Base-by-base conservation (phyloP, 2,113 vertebrate species). In the Ochotona princeps region DNA sequence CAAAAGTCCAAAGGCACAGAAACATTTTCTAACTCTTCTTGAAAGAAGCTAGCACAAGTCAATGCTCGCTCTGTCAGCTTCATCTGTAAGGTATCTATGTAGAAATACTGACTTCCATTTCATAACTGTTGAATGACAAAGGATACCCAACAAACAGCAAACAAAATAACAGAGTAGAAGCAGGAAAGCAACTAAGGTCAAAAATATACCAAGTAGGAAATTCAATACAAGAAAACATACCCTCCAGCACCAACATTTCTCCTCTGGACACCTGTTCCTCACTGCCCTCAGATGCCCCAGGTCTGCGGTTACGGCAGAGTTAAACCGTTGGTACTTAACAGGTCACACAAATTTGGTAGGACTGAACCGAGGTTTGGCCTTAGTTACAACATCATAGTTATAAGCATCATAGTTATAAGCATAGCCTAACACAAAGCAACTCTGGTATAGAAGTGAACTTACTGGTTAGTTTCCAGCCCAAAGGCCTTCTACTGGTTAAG, bases 181-280 rank as follows among this genome's bases (percentile, higher is more conserved):
- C 72, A 93, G 80, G 86, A 93, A 97, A 95, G 91, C 95, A 92
- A 95, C 69, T 38, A 92, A 95, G 21, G 76, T 96, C 35, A 93
- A 94, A 95, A 97, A 96, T 93, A 96, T 5, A 93, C 84, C 87
- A 86, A 86, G 93, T 66, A 89, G 95, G 96, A 96, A 96, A 96
- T 91, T 94, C 57, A 83, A 95, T 94, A 94, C 86, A 92, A 90
- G 81, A 95, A 96, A 94, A 94, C 95, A 96, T 44, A 88, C 44
- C 81, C 65, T 65, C 51, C 38, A 90, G 73, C 90, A 96, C 80
- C 72, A 96, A 78, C 81, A 84, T 87, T 95, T 91, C 91, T 95
- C 78, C 82, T 95, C 88, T 96, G 89, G 89, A 92, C 94, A 97
- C 96, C 94, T 97, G 91, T 89, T 96, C 74, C 44, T 94, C 47